Evolutionary conservation across 2,888 invertebrate genomes (phyloP).

Genomic region (Epistrophe grossulariae): DNA sequence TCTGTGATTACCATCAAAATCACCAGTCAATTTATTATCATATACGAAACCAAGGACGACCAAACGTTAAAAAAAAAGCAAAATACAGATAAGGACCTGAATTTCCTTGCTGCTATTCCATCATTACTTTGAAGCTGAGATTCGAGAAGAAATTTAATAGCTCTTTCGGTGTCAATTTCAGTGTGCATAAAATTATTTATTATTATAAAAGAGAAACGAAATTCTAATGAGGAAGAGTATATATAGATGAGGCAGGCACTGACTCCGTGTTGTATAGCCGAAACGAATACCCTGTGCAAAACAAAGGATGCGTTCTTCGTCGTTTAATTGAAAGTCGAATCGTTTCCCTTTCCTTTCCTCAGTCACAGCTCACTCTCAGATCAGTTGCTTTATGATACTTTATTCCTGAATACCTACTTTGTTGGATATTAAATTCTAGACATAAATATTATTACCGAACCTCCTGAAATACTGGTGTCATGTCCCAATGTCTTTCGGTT

Average conservation of each 20-base stretch:
- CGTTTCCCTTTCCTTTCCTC: slow-evolving; percentile 25
- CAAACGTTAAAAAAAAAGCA: neutral
- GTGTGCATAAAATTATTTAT: slow-evolving; percentile 44
- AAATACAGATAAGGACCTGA: slow-evolving; percentile 33
- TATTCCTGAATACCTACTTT: slow-evolving; percentile 42
- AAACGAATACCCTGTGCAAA: neutral
- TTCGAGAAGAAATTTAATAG: slow-evolving; percentile 45
- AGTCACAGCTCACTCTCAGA: neutral
- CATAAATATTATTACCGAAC: neutral
- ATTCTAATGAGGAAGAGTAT: slow-evolving; percentile 39
- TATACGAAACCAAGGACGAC: slow-evolving; percentile 2
- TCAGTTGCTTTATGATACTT: slow-evolving; percentile 49
- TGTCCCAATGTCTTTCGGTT: slow-evolving; percentile 8
- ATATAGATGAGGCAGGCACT: too few relatives aligned
- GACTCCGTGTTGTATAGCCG: neutral
- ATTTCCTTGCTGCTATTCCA: slow-evolving; percentile 7
- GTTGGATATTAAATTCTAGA: slow-evolving; percentile 59
- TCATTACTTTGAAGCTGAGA: slow-evolving; percentile 32
- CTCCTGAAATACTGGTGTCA: neutral
- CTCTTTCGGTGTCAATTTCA: slow-evolving; percentile 29
- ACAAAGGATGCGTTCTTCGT: slow-evolving; percentile 21
- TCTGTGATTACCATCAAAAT: slow-evolving; percentile 1
- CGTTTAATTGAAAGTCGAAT: slow-evolving; percentile 55
- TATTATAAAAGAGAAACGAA: slow-evolving; percentile 29
- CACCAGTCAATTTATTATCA: neutral